A percentile compares a stretch with the other conserved stretches of the same genome.
Evolutionary conservation across 2,888 invertebrate genomes (phyloP).

Genomic region (Neocrepidodera transversa): DNA sequence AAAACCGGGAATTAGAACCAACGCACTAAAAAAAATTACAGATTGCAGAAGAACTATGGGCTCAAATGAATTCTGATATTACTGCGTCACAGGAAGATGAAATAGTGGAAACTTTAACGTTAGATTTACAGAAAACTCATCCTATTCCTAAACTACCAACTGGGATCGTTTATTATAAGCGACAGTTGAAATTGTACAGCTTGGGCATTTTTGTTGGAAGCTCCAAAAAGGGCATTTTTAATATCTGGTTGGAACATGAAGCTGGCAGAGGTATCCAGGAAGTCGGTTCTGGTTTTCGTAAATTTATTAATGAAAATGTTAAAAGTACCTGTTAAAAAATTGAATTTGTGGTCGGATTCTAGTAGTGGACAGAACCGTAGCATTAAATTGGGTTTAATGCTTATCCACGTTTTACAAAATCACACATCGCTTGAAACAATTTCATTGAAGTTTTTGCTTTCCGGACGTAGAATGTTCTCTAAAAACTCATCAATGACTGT

Average conservation of each 20-base stretch:
- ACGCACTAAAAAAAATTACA: not conserved
- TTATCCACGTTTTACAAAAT: no score
- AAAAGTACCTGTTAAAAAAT: no score
- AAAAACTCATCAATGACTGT: no score
- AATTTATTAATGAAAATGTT: no score
- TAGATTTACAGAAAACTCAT: slow-evolving; percentile 8
- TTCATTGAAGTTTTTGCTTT: no score
- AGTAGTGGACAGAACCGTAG: no score
- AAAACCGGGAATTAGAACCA: not conserved
- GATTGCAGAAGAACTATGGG: slow-evolving; percentile 3
- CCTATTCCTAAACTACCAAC: slow-evolving; percentile 10
- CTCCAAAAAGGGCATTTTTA: not conserved
- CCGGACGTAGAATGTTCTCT: no score
- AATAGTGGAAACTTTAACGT: slow-evolving; percentile 1
- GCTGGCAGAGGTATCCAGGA: no score
- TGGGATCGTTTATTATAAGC: slow-evolving; percentile 10
- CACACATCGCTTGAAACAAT: no score
- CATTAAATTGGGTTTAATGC: no score
- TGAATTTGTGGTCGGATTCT: no score
- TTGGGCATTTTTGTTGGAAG: not conserved
- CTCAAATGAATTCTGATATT: slow-evolving; percentile 8
- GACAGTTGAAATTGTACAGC: slow-evolving; percentile 5
- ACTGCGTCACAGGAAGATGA: not conserved
- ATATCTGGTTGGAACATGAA: not conserved
- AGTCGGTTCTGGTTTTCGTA: no score